Evolutionary conservation across 2,797 vertebrate genomes (phyloP), one percentile per base, ranked within the genome.

Genomic region (Argentina silus): DNA sequence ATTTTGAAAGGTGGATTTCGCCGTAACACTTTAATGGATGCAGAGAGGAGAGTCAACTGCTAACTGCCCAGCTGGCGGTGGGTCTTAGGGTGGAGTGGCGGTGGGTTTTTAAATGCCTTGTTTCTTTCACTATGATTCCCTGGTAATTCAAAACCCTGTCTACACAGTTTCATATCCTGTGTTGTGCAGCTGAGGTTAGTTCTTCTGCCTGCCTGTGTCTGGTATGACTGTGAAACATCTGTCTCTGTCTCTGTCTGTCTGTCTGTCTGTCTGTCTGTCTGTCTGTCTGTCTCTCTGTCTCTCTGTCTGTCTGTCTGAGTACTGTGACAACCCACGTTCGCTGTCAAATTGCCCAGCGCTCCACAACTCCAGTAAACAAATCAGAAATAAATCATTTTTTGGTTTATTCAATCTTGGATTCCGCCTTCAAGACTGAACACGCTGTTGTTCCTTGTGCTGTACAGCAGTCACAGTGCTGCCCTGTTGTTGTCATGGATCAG

Each of bases 1-100:
- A 84, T 53, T 65, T 59, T 59, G 56, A 21, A 59, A 59, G 19
- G 56, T 23, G 56, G 56, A 23, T 21, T 59, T 23, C 8, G 19
- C 17, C 19, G 8, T 36, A 4, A 36, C 27, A 36, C 27, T 36
- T 8, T 48, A 48, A 8, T 48, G 47, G 11, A 48, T 55, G 51
- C 9, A 61, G 27, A 61, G 57, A 36, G 27, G 59, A 61, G 11
- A 55, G 11, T 14, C 51, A 17, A 17, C 12, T 36, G 27, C 4
- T 36, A 36, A n/a, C n/a, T n/a, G n/a, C n/a, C n/a, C n/a, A n/a
- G n/a, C n/a, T n/a, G n/a, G n/a, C n/a, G n/a, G n/a, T n/a, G n/a
- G n/a, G n/a, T n/a, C n/a, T n/a, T n/a, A 15, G 23, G 59, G 23
- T 61, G 59, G 59, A 42, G 59, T 3, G 19, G 23, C 59, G n/a